Evolutionary conservation across 2,888 invertebrate species (phyloP), one percentile per base, ranked within the genome.

Genomic region (Julus scandinavius): DNA sequence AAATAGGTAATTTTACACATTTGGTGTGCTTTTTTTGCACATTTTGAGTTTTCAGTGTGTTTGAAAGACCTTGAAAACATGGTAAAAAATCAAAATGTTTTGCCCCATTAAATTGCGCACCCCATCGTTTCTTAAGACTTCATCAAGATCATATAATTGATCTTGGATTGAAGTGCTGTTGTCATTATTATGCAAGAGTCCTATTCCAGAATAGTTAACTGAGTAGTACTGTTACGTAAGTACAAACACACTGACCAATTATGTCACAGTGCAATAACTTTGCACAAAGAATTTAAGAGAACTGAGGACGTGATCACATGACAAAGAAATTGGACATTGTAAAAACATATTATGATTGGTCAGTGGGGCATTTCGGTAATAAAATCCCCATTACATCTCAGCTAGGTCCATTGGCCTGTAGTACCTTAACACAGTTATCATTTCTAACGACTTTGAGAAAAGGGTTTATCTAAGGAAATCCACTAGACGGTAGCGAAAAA

Each of bases 401-500:
- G 13, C 13, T 4, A 20, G 4, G 5, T 20, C 20, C 9, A 45
- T 63, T 5, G n/a, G 63, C 54, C 54, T 54, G 4, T 5, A 54
- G 13, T 29, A 29, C 72, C 29, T 7, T 72, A 72, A 72, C 72
- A 72, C 11, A 72, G 72, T 13, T 72, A n/a, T 72, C 72, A 72
- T 11, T 15, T 80, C 15, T 15, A 15, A 4, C 38, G 15, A 38
- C 15, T 80, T 40, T 13, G 2, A 38, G 38, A 63, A 80, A 80
- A 80, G 80, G 38, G 80, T 80, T 80, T 38, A 80, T 40, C 38
- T 29, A 80, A 80, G 80, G 80, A 80, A 80, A 80, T 2, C 80
- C 29, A 80, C 38, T 5, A 80, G 80, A 80, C 80, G 80, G 80
- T 80, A 80, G 80, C 80, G 80, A 40, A 80, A 80, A 29, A 29